These are phyloP conservation scores for Agrotis clavis DNA, from an alignment of 2,888 invertebrate genomes.

Conservation along the genomic window DNA sequence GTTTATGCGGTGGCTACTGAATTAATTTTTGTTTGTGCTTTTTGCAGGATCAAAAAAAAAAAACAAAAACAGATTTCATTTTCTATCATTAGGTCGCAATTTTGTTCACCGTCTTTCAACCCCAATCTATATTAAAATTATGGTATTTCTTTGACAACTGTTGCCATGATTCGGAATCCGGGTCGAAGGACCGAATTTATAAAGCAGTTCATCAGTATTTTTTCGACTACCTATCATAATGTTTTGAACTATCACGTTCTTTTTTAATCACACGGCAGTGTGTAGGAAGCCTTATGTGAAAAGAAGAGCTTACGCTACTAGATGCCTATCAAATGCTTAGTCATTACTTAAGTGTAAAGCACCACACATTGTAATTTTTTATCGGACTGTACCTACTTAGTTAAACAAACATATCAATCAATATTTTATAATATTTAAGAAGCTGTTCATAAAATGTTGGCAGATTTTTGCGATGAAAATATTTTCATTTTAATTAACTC, in stretches of 20 bases:
- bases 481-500: too few species aligned
- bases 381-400: slow-evolving; percentile 22
- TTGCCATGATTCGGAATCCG: not conserved
- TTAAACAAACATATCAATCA: slow-evolving; percentile 56
- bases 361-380: slow-evolving; percentile 30
- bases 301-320: slow-evolving; percentile 21
- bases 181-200: not conserved
- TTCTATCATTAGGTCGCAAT: too few species aligned
- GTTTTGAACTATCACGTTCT: too few species aligned
- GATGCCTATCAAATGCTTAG: slow-evolving; percentile 46
- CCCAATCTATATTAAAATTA: not conserved
- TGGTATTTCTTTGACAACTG: too few species aligned
- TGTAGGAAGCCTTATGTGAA: slow-evolving; percentile 13
- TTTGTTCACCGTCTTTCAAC: too few species aligned
- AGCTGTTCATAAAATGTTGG: not conserved
- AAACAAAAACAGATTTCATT: too few species aligned
- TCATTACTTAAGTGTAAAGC: slow-evolving; percentile 35
- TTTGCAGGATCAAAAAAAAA: not conserved
- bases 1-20: slow-evolving; percentile 49
- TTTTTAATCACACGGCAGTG: not conserved
- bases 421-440: slow-evolving; percentile 19
- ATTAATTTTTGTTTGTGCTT: slow-evolving; percentile 17
- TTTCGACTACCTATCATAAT: too few species aligned
- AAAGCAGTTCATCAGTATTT: not conserved
- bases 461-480: too few species aligned